Evolutionary conservation across 23 tunicate species (phyloP), one percentile per base, ranked within the genome.

Genomic region (Phallusia fumigata): DNA sequence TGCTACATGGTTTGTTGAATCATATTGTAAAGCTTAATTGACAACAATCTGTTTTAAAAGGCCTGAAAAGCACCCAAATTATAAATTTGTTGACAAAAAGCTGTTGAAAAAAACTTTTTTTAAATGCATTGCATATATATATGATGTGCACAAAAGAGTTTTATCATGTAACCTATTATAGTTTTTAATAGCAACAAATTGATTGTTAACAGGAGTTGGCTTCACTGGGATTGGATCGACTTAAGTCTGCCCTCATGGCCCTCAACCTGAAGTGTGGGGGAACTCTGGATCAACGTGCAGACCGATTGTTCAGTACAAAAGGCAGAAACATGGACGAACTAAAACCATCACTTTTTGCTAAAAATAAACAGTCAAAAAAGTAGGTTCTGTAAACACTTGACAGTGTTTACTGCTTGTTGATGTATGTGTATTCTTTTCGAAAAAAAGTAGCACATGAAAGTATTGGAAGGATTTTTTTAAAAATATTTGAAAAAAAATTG

Each of bases 221-320:
- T 30, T 88, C 95, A 16, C 79, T 97, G 10, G 99, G 99, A 22
- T 75, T 97, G 72, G 99, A 97, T 84, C 86, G 99, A 13, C 58
- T 97, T 52, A 97, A 97, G 50, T 97, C 99, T 73, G 99, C 99
- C 18, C 64, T 97, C 72, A 88, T 97, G 95, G 99, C 99, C 5
- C 44, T 97, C 18, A 86, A 81, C 36, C 84, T 97, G 65, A 97
- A 97, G 74, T 97, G 99, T 83, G 99, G 99, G 31, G 99, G 99
- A 40, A 97, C 99, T 31, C 58, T 97, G 33, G 89, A 92, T 3
- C 91, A 92, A 65, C 75, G 99, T 33, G 97, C 99, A 30, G 88
- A 92, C 19, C 77, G 99, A 77, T 79, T 97, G 32, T 97, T 88
- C 75, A 50, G 86, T 24, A 97, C 99, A 12, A 97, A 97, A 83